Percentiles rank a stretch among this genome's conserved stretches.
Evolutionary conservation across 1,140 invertebrate genomes (phyloP).

Genomic region (Cyrtorhinus lividipennis): DNA sequence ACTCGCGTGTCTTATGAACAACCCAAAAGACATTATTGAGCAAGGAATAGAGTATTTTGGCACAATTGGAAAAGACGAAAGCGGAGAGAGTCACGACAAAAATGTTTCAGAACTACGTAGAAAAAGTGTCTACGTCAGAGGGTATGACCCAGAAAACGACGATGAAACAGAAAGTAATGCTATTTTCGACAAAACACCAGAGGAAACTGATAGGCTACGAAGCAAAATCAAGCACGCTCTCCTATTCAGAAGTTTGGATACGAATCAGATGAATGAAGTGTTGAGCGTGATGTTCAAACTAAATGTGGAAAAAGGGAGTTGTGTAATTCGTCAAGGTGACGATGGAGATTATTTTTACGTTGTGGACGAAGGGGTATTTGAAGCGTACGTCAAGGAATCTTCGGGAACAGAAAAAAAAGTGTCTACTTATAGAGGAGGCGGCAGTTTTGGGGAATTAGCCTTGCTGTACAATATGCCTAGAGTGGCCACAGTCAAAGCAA

Average conservation of each 20-base stretch:
- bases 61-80: too few species aligned
- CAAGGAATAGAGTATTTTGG: not conserved
- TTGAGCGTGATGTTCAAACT: constrained; percentile 12
- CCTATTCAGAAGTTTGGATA: constrained; percentile 7
- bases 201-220: not conserved
- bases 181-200: not conserved
- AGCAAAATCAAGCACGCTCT: not conserved
- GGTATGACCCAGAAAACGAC: too few species aligned
- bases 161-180: too few species aligned
- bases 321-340: constrained; percentile 12
- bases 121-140: too few species aligned
- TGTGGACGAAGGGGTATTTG: not conserved
- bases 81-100: too few species aligned
- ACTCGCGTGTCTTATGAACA: not conserved
- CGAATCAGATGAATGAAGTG: not conserved
- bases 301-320: not conserved
- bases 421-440: constrained; percentile 62
- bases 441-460: constrained; percentile 91
- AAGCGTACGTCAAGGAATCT: not conserved
- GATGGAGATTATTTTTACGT: constrained; percentile 16
- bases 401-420: constrained; percentile 75
- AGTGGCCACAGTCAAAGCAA: constrained; percentile 73
- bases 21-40: not conserved
- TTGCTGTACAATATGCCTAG: constrained; percentile 95
- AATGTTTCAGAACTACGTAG: too few species aligned